Percentiles rank a stretch among this genome's conserved stretches.
Evolutionary conservation across 2,113 vertebrate genomes (phyloP).

Genomic region (Heterotis niloticus): DNA sequence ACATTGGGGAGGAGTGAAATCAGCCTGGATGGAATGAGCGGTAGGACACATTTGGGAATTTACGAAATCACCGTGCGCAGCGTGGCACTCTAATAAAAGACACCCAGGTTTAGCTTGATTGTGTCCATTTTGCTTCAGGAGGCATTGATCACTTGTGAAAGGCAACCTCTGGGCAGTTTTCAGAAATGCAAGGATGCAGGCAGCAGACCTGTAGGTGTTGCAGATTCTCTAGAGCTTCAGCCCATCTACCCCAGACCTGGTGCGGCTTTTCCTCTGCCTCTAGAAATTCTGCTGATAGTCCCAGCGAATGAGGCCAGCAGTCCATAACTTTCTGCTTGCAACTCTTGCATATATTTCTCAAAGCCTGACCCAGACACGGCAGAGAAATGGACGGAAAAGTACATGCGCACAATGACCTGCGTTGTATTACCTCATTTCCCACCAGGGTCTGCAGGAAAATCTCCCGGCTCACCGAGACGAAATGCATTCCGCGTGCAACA

Average conservation of each 20-base stretch:
- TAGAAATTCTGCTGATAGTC: slow-evolving; percentile 33
- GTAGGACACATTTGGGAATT: not conserved
- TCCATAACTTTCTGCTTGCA: slow-evolving; percentile 22
- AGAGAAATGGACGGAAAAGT: slow-evolving; percentile 23
- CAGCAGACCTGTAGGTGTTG: not conserved
- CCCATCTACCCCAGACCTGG: not conserved
- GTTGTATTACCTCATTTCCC: slow-evolving; percentile 59
- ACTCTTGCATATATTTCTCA: slow-evolving; percentile 8
- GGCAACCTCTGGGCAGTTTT: slow-evolving; percentile 6
- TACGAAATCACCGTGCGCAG: slow-evolving; percentile 21
- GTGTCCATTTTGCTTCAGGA: not conserved
- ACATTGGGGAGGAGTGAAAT: no score
- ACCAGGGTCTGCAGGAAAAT: slow-evolving; percentile 33
- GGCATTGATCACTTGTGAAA: not conserved
- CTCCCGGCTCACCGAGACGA: slow-evolving; percentile 45
- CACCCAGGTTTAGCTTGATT: slow-evolving; percentile 30
- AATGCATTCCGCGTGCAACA: slow-evolving; percentile 37
- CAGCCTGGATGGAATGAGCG: slow-evolving; percentile 28
- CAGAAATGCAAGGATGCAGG: not conserved
- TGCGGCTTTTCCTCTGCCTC: slow-evolving; percentile 35
- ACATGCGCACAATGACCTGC: slow-evolving; percentile 45
- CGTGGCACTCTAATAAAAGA: slow-evolving; percentile 18
- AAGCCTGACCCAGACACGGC: slow-evolving; percentile 27
- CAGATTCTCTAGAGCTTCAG: not conserved
- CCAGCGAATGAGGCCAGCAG: slow-evolving; percentile 25